Percentiles rank a stretch among this genome's conserved stretches.
Evolutionary conservation across 2,888 invertebrate species (phyloP).

Genomic region (Sepiola atlantica): DNA sequence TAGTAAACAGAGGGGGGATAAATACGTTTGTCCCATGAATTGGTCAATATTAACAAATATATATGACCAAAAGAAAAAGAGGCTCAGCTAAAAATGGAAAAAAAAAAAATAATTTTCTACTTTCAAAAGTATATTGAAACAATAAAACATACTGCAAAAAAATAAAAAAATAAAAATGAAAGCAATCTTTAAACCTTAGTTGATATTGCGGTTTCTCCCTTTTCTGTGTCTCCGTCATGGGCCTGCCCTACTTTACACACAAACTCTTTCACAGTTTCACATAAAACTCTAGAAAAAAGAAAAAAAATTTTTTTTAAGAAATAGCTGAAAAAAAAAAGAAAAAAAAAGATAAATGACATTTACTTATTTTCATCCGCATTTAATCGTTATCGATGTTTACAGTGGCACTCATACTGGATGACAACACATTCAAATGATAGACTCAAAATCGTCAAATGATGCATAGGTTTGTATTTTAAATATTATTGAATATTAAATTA

Average conservation of each 20-base stretch:
- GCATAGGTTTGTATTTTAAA: background rate
- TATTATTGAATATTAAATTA: background rate
- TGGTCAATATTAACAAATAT: too few species aligned
- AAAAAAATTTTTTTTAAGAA: background rate
- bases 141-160: background rate
- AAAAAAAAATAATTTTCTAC: too few species aligned
- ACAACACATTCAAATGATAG: too few species aligned
- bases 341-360: background rate
- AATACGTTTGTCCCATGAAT: too few species aligned
- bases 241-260: slow-evolving; percentile 77
- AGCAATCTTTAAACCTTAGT: slow-evolving; percentile 50
- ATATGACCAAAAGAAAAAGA: background rate
- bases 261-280: slow-evolving; percentile 87
- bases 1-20: too few species aligned
- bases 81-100: background rate
- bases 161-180: background rate
- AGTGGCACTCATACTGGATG: too few species aligned
- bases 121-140: background rate
- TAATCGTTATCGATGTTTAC: too few species aligned
- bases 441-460: background rate
- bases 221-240: slow-evolving; percentile 61
- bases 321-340: background rate
- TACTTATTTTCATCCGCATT: background rate
- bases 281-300: slow-evolving; percentile 78
- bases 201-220: slow-evolving; percentile 53